Conservation (phyloP, 2,113 vertebrate species). For the Laticauda laticaudata region DNA sequence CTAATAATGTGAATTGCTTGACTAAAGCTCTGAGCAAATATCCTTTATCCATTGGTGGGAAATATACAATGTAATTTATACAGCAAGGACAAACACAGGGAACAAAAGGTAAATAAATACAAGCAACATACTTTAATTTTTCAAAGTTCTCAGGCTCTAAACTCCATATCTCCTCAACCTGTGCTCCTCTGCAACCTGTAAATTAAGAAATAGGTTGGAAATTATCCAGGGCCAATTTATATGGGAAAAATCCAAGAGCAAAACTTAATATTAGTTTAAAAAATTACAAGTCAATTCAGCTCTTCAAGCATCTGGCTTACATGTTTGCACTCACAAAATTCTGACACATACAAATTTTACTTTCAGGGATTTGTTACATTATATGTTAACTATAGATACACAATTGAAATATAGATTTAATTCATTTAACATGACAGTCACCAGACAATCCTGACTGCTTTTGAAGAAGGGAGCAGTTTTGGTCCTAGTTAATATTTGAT, state of each 20-base stretch:
- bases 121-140: constrained; percentile 81
- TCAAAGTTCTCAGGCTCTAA: constrained; percentile 97
- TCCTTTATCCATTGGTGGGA: not conserved
- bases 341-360: not conserved
- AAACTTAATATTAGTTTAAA: not conserved
- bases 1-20: not conserved
- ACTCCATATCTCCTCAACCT: constrained; percentile 99
- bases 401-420: not conserved
- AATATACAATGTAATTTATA: not conserved
- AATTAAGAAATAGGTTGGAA: constrained; percentile 8
- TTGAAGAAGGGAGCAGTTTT: not conserved
- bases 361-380: not conserved
- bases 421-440: not conserved
- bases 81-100: not conserved
- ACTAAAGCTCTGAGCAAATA: not conserved
- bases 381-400: not conserved
- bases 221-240: not conserved
- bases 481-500: not conserved
- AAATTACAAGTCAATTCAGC: not conserved
- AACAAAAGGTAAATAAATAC: not conserved
- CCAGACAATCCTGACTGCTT: not conserved
- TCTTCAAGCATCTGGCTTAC: not conserved
- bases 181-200: constrained; percentile 92
- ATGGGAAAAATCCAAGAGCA: not conserved
- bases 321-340: not conserved